These are phyloP conservation scores for Indicator indicator DNA, from an alignment of 2,113 vertebrate species.

Conservation along the genomic window DNA sequence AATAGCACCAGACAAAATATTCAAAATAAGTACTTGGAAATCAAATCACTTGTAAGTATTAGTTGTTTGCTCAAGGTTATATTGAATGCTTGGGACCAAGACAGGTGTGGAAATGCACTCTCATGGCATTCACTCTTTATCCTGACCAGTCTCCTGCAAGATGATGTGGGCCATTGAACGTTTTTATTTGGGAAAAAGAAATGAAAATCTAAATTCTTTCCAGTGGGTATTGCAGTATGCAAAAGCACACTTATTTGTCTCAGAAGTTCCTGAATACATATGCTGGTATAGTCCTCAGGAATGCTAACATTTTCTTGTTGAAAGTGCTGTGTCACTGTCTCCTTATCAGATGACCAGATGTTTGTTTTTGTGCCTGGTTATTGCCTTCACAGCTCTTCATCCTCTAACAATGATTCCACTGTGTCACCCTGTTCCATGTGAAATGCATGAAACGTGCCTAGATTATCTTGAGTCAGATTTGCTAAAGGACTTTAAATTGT, in stretches of 20 bases:
- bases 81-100: not conserved
- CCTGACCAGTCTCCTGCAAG: not conserved
- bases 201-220: not conserved
- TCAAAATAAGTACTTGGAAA: not conserved
- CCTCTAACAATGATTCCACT: constrained; percentile 21
- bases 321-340: not conserved
- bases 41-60: not conserved
- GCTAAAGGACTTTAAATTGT: not conserved
- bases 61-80: not conserved
- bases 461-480: not conserved
- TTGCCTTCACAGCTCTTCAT: constrained; percentile 2
- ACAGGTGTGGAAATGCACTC: not conserved
- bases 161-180: not conserved
- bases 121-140: not conserved
- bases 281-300: constrained; percentile 59
- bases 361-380: not conserved
- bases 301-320: not conserved
- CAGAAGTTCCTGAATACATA: not conserved
- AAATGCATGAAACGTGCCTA: constrained; percentile 37
- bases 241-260: not conserved
- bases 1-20: not conserved
- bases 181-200: not conserved
- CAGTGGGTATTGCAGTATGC: not conserved
- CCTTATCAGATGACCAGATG: not conserved
- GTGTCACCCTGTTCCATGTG: not conserved